Percentiles rank a stretch among this genome's conserved stretches.
These are phyloP conservation scores for Calliphora vicina DNA, from an alignment of 1,140 invertebrate species.

Conservation along the genomic window DNA sequence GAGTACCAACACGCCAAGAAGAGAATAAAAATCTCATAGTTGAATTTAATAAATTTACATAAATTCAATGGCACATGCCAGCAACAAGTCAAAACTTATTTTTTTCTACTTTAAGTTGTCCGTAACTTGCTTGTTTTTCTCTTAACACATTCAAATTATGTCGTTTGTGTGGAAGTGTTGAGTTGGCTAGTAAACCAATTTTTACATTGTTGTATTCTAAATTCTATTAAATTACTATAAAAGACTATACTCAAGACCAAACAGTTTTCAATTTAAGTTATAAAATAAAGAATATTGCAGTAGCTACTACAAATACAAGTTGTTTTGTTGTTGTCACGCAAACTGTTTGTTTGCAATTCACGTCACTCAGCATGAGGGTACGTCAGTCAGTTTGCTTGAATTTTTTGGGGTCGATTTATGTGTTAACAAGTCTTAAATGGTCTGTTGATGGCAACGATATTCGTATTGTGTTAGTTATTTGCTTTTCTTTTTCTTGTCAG, in stretches of 20 bases:
- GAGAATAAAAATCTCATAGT: too few relatives aligned
- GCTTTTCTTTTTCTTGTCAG: too few relatives aligned
- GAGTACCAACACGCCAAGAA: too few relatives aligned
- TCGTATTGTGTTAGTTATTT: too few relatives aligned
- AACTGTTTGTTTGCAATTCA: neutral
- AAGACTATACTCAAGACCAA: neutral
- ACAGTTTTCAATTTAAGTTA: neutral
- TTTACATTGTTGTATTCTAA: neutral
- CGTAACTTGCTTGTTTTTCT: neutral
- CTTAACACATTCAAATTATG: neutral
- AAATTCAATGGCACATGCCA: neutral
- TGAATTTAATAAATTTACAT: neutral
- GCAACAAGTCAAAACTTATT: neutral
- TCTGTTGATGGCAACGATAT: too few relatives aligned
- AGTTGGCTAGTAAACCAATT: neutral
- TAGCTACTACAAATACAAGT: neutral
- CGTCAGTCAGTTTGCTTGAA: too few relatives aligned
- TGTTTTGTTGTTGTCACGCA: neutral
- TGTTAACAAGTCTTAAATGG: too few relatives aligned
- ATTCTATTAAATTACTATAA: neutral
- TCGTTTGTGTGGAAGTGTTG: neutral
- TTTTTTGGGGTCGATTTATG: too few relatives aligned
- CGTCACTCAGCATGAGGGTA: too few relatives aligned
- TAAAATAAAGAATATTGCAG: neutral
- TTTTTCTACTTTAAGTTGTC: neutral